phyloP scores from a whole-genome alignment of 2,797 vertebrate species.

The Pteronotus mesoamericanus region DNA sequence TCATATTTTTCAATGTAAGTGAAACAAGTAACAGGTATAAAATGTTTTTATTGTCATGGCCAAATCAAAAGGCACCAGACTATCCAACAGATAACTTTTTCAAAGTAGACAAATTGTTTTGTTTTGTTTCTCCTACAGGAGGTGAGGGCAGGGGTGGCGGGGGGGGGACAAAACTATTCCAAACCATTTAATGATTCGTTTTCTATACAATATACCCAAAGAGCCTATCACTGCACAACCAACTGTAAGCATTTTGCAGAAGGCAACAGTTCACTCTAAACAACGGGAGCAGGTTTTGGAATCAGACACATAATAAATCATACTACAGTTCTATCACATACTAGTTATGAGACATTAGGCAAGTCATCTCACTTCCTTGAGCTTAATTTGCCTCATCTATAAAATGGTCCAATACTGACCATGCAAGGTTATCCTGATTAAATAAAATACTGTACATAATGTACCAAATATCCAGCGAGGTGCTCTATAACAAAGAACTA shows the following conservation, averaged over 20 bases:
- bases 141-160: no score
- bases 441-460: neutral
- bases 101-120: neutral
- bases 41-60: neutral
- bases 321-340: neutral
- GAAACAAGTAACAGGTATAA: neutral
- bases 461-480: neutral
- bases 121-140: neutral
- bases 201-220: neutral
- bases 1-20: slow-evolving; percentile 29
- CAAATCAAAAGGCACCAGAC: neutral
- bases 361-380: neutral
- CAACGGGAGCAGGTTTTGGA: neutral
- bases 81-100: neutral
- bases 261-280: neutral
- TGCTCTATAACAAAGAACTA: neutral
- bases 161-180: neutral
- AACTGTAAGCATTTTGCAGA: neutral
- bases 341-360: neutral
- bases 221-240: neutral
- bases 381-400: neutral
- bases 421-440: neutral
- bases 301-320: neutral
- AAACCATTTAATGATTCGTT: neutral
- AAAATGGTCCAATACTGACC: neutral